phyloP scores from a whole-genome alignment of 2,797 vertebrate genomes.

The Oreochromis grahami region DNA sequence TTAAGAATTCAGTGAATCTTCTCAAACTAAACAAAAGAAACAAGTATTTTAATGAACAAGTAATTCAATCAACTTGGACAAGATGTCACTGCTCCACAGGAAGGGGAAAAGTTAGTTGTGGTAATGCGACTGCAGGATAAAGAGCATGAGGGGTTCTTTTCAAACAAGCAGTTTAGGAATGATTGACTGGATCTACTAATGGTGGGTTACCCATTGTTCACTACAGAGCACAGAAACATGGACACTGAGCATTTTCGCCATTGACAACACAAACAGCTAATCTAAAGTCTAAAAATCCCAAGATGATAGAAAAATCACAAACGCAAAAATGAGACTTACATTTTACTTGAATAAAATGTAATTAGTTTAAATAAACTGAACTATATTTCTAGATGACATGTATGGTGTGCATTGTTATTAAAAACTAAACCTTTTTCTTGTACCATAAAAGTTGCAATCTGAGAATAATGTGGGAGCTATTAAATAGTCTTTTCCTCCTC shows the following conservation, averaged over 20 bases:
- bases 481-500: neutral
- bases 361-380: neutral
- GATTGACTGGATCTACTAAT: neutral
- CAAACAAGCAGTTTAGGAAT: neutral
- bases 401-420: neutral
- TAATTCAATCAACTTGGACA: neutral
- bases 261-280: neutral
- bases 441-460: neutral
- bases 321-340: neutral
- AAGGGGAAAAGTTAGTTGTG: neutral
- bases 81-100: neutral
- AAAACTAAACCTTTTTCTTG: neutral
- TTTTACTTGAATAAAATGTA: neutral
- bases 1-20: neutral
- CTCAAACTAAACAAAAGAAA: neutral
- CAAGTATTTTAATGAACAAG: no score
- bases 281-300: neutral
- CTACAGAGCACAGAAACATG: neutral
- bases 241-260: neutral
- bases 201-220: neutral
- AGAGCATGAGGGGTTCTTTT: neutral
- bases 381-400: neutral
- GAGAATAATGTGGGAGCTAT: neutral
- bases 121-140: neutral
- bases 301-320: neutral